Conservation (phyloP, 2,888 invertebrate genomes). For the Therioaphis trifolii region DNA sequence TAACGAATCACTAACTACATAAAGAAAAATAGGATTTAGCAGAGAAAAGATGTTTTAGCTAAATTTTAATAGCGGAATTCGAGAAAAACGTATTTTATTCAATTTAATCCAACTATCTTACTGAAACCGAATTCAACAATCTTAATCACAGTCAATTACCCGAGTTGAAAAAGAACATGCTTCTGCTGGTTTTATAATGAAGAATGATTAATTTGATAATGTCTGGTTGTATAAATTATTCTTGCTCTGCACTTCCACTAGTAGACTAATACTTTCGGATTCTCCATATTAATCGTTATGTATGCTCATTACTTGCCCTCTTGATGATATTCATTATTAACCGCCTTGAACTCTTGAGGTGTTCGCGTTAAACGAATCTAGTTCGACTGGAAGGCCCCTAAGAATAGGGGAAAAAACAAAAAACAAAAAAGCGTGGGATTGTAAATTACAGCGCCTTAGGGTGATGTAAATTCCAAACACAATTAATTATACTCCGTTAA, state of each 20-base stretch:
- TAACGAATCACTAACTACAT: too few relatives aligned
- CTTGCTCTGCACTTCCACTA: not conserved
- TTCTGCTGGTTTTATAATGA: not conserved
- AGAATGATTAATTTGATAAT: slow-evolving; percentile 23
- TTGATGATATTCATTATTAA: slow-evolving; percentile 30
- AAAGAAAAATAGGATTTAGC: too few relatives aligned
- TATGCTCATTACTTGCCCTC: slow-evolving; percentile 35
- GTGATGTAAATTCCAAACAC: slow-evolving; percentile 47
- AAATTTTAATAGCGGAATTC: too few relatives aligned
- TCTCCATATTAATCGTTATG: slow-evolving; percentile 35
- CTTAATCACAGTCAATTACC: not conserved
- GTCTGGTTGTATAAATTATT: slow-evolving; percentile 32
- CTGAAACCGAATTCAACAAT: too few relatives aligned
- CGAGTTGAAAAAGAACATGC: slow-evolving; percentile 4
- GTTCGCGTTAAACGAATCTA: slow-evolving; percentile 14
- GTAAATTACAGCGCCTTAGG: slow-evolving; percentile 44
- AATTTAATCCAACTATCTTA: not conserved
- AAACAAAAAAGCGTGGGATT: not conserved
- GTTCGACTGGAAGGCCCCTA: not conserved
- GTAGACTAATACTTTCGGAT: slow-evolving; percentile 11
- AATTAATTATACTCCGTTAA: slow-evolving; percentile 57
- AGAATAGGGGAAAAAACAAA: not conserved
- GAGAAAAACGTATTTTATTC: too few relatives aligned
- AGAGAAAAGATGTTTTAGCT: too few relatives aligned
- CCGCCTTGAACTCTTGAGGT: not conserved